Conservation (phyloP, 2,113 vertebrate species). For the Drymodes brunneopygia region DNA sequence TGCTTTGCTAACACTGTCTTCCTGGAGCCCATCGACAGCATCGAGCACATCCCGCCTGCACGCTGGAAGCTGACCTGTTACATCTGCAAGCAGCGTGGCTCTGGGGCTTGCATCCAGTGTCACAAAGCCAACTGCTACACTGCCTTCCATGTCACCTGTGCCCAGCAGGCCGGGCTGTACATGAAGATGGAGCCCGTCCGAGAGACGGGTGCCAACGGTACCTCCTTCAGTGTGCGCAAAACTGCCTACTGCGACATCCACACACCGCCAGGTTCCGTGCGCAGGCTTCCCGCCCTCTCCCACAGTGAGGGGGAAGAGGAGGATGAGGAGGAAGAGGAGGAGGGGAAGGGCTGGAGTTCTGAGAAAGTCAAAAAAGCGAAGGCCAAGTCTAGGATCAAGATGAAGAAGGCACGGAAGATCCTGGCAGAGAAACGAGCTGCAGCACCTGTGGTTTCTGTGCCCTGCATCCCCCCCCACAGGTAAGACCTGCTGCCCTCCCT, state of each 20-base stretch:
- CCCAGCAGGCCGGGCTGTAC: slow-evolving; percentile 97
- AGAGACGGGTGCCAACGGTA: slow-evolving; percentile 93
- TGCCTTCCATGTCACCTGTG: slow-evolving; percentile 96
- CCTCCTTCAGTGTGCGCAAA: slow-evolving; percentile 96
- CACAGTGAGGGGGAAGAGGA: slow-evolving; percentile 95
- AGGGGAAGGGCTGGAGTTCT: slow-evolving; percentile 94
- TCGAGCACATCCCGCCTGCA: slow-evolving; percentile 94
- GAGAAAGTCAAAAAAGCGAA: slow-evolving; percentile 96
- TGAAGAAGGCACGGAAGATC: slow-evolving; percentile 97
- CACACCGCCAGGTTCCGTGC: slow-evolving; percentile 89
- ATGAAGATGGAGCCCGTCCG: slow-evolving; percentile 99
- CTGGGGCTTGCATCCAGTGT: slow-evolving; percentile 97
- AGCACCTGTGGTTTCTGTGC: slow-evolving; percentile 93
- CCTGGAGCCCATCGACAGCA: slow-evolving; percentile 98
- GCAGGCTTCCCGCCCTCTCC: slow-evolving; percentile 80
- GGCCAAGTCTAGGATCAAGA: slow-evolving; percentile 96
- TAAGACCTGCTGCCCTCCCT: background rate
- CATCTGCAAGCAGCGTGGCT: slow-evolving; percentile 97
- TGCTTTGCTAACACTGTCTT: slow-evolving; percentile 99
- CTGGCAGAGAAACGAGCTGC: slow-evolving; percentile 94
- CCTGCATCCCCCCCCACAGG: slow-evolving; percentile 97
- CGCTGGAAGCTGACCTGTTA: slow-evolving; percentile 99
- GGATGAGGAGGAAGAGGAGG: slow-evolving; percentile 88
- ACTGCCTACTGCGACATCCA: slow-evolving; percentile 98
- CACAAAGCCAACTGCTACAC: slow-evolving; percentile 99